Base-by-base conservation (phyloP, 1,140 invertebrate species). In the Schlechtendalia chinensis region DNA sequence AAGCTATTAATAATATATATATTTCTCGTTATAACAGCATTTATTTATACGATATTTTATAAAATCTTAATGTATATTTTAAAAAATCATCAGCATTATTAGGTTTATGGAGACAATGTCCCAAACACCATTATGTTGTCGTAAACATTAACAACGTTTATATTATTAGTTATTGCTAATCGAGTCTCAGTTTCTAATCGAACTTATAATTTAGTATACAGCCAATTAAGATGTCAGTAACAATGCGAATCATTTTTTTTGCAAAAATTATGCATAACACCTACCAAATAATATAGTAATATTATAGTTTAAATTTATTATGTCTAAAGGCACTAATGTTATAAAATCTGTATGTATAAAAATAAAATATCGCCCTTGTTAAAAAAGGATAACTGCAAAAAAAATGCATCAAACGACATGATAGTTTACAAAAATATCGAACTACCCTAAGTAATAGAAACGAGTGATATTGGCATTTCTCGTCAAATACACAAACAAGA, bases 141-240 rank as follows among this genome's bases (percentile, higher is more conserved):
- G 63, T 19, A 10, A 22, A 67, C 19, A 39, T 67, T 50, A 69
- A 69, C 67, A 69, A 27, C 24, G 17, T 45, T 45, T 24, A 50
- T 69, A 69, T 45, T 69, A 69, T 65, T 65, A 63, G 29, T 63
- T 32, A 65, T 69, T 69, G 47, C 39, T 69, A 69, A 69, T 47
- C 22, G 14, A 69, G 67, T 50, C 14, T 69, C 14, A 50, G 14
- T 69, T 24, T 50, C 67, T 69, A 50, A 69, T 69, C 45, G 5
- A 69, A 69, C 67, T 50, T 69, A 69, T 12, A 67, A 45, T 67
- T 45, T 11, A 45, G 5, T 69, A 19, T 22, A 71, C 39, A 67
- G 0, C n/a, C 12, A 53, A 50, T 39, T 39, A 4, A 50, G 16
- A 71, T 50, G 8, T 50, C 16, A 17, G 22, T 53, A 53, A 71